Conservation (phyloP, 2,113 vertebrate genomes). For the Nothocercus nigrocapillus region DNA sequence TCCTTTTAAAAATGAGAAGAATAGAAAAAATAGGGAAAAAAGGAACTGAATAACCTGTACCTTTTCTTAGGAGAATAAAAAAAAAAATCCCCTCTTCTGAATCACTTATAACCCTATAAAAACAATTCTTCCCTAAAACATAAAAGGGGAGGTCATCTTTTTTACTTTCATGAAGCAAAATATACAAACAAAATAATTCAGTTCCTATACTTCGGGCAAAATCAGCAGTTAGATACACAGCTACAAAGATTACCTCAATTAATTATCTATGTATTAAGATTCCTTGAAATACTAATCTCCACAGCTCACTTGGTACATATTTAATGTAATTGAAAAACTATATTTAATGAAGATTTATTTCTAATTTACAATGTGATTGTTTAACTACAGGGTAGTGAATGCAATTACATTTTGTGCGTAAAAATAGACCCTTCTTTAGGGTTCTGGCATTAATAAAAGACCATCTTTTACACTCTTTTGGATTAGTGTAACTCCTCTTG, state of each 20-base stretch:
- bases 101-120: neutral
- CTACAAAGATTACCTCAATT: neutral
- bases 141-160: neutral
- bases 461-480: neutral
- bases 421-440: neutral
- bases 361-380: neutral
- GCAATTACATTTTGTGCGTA: neutral
- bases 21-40: neutral
- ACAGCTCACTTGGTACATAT: neutral
- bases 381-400: conserved; percentile 22
- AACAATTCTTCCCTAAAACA: neutral
- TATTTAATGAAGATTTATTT: conserved; percentile 14
- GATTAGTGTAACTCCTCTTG: neutral
- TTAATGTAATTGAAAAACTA: neutral
- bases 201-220: neutral
- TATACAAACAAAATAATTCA: neutral
- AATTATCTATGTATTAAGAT: neutral
- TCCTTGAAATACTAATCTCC: neutral
- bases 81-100: neutral
- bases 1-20: neutral
- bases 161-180: neutral
- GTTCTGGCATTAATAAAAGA: neutral
- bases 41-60: neutral
- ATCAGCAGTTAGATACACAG: neutral
- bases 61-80: neutral